Base-by-base conservation (phyloP, 1,140 invertebrate species). In the Popillia japonica region DNA sequence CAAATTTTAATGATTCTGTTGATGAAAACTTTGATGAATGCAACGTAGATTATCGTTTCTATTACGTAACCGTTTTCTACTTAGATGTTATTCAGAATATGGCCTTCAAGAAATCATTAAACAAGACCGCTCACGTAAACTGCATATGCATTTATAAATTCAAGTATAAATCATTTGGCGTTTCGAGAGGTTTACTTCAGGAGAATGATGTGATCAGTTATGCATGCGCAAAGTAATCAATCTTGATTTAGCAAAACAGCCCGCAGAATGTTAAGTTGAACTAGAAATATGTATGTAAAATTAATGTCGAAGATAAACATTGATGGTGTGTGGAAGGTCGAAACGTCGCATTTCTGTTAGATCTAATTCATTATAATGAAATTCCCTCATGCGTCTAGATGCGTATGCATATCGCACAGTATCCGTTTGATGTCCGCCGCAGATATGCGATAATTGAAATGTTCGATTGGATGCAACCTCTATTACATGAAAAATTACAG, bases 371-470 rank as follows among this genome's bases (percentile, higher is more conserved):
- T 34, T 23, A 68, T 68, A 68, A 68, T 55, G 48, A n/a, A 68
- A 68, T 68, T 68, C 27, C 61, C 17, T 68, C 17, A 23, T 68
- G 17, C 22, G 61, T 68, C 22, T 14, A 3, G 20, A 34, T 11
- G 61, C 27, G 22, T 9, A 22, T 68, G 22, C 22, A 68, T 68
- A 17, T 14, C 48, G 17, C 17, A 22, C 61, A 68, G 22, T 34
- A 68, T 68, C 61, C 6, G 17, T 68, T 68, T 68, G 61, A 68
- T 22, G 61, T 68, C 27, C 9, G 61, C 61, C 61, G 61, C 61
- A 11, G 20, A 27, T 34, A 34, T 22, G 22, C 61, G 22, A 55
- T 55, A 55, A 27, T 23, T 68, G 61, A 68, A 68, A 68, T 68
- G 27, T 68, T 68, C 61, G 61, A 68, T 68, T 8, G 27, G 61